Evolutionary conservation across 2,113 vertebrate species (phyloP), one percentile per base, ranked within the genome.

Genomic region (Fregetta grallaria): DNA sequence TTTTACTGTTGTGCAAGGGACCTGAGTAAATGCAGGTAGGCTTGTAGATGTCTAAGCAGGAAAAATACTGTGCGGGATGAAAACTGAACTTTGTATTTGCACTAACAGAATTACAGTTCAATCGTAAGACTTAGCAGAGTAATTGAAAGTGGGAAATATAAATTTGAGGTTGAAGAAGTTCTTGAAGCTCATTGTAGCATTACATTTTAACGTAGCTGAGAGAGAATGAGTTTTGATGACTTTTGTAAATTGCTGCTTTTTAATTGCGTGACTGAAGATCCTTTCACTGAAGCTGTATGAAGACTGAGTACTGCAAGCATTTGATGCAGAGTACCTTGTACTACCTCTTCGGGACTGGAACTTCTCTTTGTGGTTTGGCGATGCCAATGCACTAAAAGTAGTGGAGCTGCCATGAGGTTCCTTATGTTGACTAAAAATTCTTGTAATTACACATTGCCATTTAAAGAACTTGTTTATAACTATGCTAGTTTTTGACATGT

Each of bases 401-500:
- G 30, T 6, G 45, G 32, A 66, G 61, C 38, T 95, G 38, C 65
- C 30, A 0, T 19, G 23, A 9, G 42, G 18, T 72, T 96, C 96
- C 70, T 86, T 90, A 63, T 0, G 11, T 56, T 86, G 68, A 80
- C 58, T 94, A 29, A 84, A 96, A 84, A 49, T 72, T 63, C 30
- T 59, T 83, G 34, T 86, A 86, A 89, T 92, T 92, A 42, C 65
- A 83, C 36, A 40, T 38, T 83, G 80, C 82, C 32, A 3, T 91
- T 96, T 93, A 15, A 88, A 96, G 97, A 96, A 62, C n/a, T 81
- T 67, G 22, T 55, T 81, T 95, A 52, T 88, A 90, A 63, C 67
- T 84, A 0, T 79, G 58, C 42, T 91, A n/a, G 68, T 67, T 23
- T 96, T 55, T 74, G 78, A 90, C 18, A 26, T 22, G 32, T 68